phyloP scores from a whole-genome alignment of 2,888 invertebrate species.

The Drosophila pseudotakahashii region DNA sequence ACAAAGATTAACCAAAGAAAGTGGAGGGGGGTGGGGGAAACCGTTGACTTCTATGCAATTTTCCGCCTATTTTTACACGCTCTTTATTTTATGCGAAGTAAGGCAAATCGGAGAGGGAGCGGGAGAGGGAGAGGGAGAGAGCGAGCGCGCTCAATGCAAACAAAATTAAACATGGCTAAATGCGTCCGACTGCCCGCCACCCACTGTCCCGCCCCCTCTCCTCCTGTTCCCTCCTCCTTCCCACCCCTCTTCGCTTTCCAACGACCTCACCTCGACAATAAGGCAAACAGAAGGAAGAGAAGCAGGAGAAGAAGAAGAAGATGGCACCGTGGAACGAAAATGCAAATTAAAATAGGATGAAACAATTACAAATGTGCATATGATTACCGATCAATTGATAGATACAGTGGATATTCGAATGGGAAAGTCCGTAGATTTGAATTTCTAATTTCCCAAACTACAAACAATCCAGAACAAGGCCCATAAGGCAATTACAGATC shows the following conservation, averaged over 20 bases:
- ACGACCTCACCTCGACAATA: constrained; percentile 41
- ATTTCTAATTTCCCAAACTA: background rate
- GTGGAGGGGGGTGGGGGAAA: constrained; percentile 31
- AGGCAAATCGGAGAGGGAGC: background rate
- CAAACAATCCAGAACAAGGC: background rate
- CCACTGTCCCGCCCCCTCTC: background rate
- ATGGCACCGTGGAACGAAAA: constrained; percentile 16
- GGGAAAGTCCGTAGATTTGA: background rate
- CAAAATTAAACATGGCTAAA: constrained; percentile 31
- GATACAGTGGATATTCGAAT: background rate
- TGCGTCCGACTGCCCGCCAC: constrained; percentile 28
- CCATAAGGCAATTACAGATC: background rate
- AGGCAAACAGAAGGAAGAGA: constrained; percentile 20
- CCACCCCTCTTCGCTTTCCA: background rate
- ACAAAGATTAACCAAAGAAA: constrained; percentile 6
- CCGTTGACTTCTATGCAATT: constrained; percentile 51
- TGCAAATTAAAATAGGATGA: constrained; percentile 24
- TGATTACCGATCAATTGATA: constrained; percentile 3
- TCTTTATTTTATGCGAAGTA: constrained; percentile 7
- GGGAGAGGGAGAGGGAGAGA: background rate
- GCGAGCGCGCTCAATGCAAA: constrained; percentile 13
- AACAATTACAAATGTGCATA: constrained; percentile 14
- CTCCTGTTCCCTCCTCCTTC: background rate
- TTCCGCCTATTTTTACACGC: constrained; percentile 59
- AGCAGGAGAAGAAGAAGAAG: constrained; percentile 1